Base-by-base conservation (phyloP, 2,113 vertebrate genomes). In the Telmatochromis sp. region DNA sequence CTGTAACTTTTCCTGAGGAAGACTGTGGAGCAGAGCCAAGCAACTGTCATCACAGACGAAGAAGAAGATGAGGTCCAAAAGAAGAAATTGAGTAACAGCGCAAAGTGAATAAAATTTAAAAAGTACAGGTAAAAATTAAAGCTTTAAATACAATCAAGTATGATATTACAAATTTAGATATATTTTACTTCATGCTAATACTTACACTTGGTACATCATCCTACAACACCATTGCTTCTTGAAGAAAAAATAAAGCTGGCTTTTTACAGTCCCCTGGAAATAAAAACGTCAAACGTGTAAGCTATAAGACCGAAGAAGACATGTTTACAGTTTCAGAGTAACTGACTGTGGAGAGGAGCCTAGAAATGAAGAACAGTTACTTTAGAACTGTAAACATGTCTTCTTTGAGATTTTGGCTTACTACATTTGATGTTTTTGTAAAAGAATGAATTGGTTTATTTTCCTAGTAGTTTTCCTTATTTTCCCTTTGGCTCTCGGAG, bases 401-500 rank as follows among this genome's bases (percentile, higher is more conserved):
- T 10, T 31, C 57, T 60, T 60, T 60, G 26, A 60, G 0, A 60
- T 17, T 31, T 31, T 60, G 28, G 2, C 28, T 60, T 60, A 60
- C 58, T 60, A 60, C 28, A 60, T 33, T 19, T 60, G 58, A 10
- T 33, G 58, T 33, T 60, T 60, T 33, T 60, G 57, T 31, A 60
- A 31, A 60, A 60, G 57, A 33, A 19, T 60, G 58, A 60, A 60
- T 60, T 60, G 58, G 28, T 33, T 60, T 60, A 31, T 11, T 60
- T 60, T 19, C 28, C 28, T 60, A 33, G 57, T 17, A 33, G 15
- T 33, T 60, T 60, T 60, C 57, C 28, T 33, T 60, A 33, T 58
- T 58, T 58, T 58, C 26, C 0, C 55, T 31, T 17, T 6, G 26
- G 55, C 55, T 9, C 14, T 58, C 14, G 0, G 26, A 58, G 14